phyloP scores from a whole-genome alignment of 1,140 invertebrate species.

The Bacillus rossius region DNA sequence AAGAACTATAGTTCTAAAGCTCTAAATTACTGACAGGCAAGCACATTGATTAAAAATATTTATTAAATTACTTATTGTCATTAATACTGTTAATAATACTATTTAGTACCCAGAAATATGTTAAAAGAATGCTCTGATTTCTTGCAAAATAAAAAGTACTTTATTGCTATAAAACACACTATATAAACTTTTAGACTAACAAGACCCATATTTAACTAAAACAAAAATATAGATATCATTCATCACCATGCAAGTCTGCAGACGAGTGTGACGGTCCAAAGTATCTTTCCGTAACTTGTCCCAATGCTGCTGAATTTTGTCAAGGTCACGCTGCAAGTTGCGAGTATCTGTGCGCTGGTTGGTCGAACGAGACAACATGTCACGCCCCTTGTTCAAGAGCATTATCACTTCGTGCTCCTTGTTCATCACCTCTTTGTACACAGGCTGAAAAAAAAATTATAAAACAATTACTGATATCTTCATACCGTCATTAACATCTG shows the following conservation, averaged over 20 bases:
- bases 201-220: neutral
- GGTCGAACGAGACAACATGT: conserved; percentile 56
- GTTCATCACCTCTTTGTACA: conserved; percentile 81
- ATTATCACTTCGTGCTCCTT: conserved; percentile 93
- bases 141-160: no score
- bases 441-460: conserved; percentile 46
- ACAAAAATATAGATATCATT: neutral
- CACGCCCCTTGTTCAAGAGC: conserved; percentile 86
- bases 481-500: no score
- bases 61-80: no score
- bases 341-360: conserved; percentile 46
- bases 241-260: conserved; percentile 71
- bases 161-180: no score
- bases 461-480: neutral
- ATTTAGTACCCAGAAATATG: no score
- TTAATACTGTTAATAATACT: no score
- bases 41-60: no score
- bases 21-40: no score
- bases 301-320: conserved; percentile 84
- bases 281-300: conserved; percentile 83
- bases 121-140: no score
- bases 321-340: conserved; percentile 60
- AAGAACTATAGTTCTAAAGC: no score
- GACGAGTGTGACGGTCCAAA: conserved; percentile 72
- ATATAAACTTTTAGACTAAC: no score